Conservation (phyloP, 2,113 vertebrate species). For the Prochilodus magdalenae region DNA sequence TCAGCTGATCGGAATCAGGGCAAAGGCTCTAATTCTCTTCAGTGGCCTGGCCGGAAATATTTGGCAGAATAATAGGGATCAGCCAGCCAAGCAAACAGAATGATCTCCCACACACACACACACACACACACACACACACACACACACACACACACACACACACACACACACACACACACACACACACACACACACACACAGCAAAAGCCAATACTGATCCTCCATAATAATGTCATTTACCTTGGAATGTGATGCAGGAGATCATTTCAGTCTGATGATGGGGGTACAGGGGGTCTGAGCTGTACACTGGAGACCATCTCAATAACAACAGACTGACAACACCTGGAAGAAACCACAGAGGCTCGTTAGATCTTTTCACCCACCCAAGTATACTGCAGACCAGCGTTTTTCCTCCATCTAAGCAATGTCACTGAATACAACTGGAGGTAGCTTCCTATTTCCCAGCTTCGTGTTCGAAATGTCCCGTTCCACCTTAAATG, state of each 20-base stretch:
- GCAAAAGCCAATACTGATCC: neutral
- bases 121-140: too few relatives aligned
- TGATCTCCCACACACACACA: too few relatives aligned
- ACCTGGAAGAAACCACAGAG: neutral
- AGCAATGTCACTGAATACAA: too few relatives aligned
- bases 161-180: too few relatives aligned
- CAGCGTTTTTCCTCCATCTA: neutral
- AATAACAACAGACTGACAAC: neutral
- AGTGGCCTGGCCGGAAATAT: neutral
- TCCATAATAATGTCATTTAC: neutral
- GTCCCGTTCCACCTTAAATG: too few relatives aligned
- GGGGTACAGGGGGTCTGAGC: neutral
- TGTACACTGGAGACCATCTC: neutral
- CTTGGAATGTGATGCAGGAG: neutral
- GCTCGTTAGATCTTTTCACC: neutral
- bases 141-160: too few relatives aligned
- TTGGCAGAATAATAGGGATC: neutral
- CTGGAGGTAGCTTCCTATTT: too few relatives aligned
- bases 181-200: too few relatives aligned
- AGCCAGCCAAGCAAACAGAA: neutral
- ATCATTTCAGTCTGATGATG: neutral
- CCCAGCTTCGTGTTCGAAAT: too few relatives aligned
- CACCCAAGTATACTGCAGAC: neutral
- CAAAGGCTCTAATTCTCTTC: neutral
- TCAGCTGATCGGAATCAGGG: slow-evolving; percentile 18